phyloP scores from a whole-genome alignment of 2,797 vertebrate species.

The Poecile montanus region DNA sequence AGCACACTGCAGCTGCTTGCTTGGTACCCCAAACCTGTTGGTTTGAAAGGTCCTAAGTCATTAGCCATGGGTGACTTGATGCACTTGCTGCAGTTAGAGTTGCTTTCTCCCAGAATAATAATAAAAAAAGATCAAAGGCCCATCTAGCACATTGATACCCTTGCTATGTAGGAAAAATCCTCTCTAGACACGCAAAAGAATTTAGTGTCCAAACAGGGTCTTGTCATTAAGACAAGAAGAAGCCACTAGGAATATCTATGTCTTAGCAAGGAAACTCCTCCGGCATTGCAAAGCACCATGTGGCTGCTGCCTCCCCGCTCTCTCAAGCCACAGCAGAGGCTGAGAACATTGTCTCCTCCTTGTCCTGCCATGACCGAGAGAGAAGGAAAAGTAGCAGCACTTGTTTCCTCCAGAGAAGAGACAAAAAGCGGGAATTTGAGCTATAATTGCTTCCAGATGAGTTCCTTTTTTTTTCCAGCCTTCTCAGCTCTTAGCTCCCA shows the following conservation, averaged over 20 bases:
- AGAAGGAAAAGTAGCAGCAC: neutral
- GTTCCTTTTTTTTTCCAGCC: neutral
- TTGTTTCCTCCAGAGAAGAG: neutral
- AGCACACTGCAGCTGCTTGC: neutral
- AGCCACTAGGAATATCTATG: neutral
- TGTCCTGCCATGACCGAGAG: neutral
- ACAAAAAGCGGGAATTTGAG: neutral
- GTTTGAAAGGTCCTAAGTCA: neutral
- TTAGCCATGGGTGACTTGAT: neutral
- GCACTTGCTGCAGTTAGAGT: neutral
- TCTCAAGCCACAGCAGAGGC: neutral
- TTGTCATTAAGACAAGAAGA: neutral
- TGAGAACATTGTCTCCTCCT: neutral
- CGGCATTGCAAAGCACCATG: accelerated
- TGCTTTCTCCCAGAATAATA: neutral
- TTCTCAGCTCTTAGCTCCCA: neutral
- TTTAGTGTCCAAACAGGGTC: neutral
- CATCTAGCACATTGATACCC: neutral
- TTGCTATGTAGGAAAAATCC: neutral
- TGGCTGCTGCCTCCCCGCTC: accelerated
- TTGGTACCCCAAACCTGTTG: neutral
- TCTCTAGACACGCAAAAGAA: neutral
- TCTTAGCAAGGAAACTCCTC: neutral
- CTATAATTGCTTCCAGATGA: neutral
- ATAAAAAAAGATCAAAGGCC: neutral